Evolutionary conservation across 2,888 invertebrate species (phyloP).

Genomic region (Ametastegia equiseti): DNA sequence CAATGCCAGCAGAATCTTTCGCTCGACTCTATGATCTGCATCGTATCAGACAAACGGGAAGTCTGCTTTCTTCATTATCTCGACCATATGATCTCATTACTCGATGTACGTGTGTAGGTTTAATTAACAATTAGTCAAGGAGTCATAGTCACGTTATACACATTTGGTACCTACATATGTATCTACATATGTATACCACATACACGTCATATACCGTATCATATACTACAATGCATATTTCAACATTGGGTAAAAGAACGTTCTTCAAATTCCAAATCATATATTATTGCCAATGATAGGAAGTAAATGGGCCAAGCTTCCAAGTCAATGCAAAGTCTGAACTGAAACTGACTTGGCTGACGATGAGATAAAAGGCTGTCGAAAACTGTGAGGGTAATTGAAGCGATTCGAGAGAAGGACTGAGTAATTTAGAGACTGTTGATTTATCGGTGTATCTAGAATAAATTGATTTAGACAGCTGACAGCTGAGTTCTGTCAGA

Average conservation of each 20-base stretch:
- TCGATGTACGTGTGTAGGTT: background rate
- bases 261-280: background rate
- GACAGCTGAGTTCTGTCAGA: conserved; percentile 45
- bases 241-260: background rate
- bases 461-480: conserved; percentile 9
- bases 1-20: background rate
- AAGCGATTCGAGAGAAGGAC: background rate
- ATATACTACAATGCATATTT: background rate
- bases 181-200: background rate
- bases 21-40: conserved; percentile 55
- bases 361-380: background rate
- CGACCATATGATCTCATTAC: conserved; percentile 24
- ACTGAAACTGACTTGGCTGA: too few species aligned
- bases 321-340: background rate
- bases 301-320: conserved; percentile 4
- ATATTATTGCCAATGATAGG: background rate
- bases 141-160: background rate
- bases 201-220: too few species aligned
- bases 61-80: conserved; percentile 36
- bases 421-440: background rate
- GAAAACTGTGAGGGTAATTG: background rate
- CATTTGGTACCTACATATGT: background rate
- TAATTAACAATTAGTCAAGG: conserved; percentile 47
- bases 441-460: background rate
- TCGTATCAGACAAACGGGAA: background rate